These are phyloP conservation scores for Acipenser transmontanus DNA, from an alignment of 2,797 vertebrate species.

Conservation along the genomic window DNA sequence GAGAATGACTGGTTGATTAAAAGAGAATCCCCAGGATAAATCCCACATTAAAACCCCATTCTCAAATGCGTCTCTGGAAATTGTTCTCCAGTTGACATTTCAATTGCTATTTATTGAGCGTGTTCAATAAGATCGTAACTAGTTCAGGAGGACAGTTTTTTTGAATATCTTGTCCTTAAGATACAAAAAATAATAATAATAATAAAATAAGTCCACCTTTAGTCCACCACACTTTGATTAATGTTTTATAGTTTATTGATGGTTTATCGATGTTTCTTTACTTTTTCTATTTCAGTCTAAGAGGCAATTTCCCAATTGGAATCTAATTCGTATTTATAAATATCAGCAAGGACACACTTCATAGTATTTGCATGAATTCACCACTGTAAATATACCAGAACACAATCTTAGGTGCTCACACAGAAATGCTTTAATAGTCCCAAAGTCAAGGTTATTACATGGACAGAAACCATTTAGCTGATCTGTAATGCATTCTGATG, in stretches of 20 bases:
- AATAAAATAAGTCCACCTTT: constrained; percentile 8
- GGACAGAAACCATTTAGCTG: background rate
- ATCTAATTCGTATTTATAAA: constrained; percentile 6
- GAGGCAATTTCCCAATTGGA: constrained; percentile 9
- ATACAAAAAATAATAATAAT: background rate
- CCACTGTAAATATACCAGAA: too few species aligned
- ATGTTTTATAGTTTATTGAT: constrained; percentile 36
- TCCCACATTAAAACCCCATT: too few species aligned
- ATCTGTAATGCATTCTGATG: too few species aligned
- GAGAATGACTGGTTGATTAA: too few species aligned
- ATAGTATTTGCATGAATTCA: background rate
- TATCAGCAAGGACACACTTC: constrained; percentile 4
- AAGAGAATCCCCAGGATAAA: too few species aligned
- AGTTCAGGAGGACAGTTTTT: too few species aligned
- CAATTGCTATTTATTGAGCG: too few species aligned
- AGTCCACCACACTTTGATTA: background rate
- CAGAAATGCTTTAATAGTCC: background rate
- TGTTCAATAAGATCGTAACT: too few species aligned
- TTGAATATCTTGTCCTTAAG: too few species aligned
- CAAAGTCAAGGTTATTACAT: constrained; percentile 16
- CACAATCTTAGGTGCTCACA: background rate
- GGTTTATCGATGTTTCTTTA: constrained; percentile 20
- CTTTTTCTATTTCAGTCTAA: constrained; percentile 25
- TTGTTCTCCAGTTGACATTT: too few species aligned
- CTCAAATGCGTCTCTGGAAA: too few species aligned